Evolutionary conservation across 1,140 invertebrate genomes (phyloP).

Genomic region (Wasmannia auropunctata): DNA sequence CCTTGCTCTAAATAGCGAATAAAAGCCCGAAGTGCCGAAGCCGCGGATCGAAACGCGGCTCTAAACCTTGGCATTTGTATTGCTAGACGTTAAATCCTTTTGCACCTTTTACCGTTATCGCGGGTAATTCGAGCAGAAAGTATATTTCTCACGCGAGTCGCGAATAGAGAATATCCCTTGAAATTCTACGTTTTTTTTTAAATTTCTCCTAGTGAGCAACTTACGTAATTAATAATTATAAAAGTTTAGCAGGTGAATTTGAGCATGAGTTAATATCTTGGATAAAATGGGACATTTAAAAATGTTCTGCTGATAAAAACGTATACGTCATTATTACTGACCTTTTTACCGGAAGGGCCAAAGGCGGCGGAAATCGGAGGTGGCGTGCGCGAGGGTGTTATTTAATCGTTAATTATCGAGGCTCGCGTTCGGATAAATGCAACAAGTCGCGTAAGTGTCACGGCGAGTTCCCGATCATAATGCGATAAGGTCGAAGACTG

Average conservation of each 20-base stretch:
- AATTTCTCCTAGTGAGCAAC: not conserved
- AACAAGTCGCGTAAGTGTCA: slow-evolving; percentile 80
- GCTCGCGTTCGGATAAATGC: slow-evolving; percentile 76
- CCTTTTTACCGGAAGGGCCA: not conserved
- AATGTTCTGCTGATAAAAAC: not conserved
- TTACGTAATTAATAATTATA: not conserved
- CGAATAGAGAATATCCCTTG: not conserved
- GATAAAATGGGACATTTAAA: not conserved
- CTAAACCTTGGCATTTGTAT: slow-evolving; percentile 46
- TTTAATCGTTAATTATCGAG: slow-evolving; percentile 59
- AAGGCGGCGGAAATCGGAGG: slow-evolving; percentile 4
- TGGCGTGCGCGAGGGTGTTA: slow-evolving; percentile 57
- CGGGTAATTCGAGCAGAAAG: not conserved
- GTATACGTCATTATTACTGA: not conserved
- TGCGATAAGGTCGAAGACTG: slow-evolving; percentile 77
- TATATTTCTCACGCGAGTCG: slow-evolving; percentile 6
- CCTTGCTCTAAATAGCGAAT: slow-evolving; percentile 54
- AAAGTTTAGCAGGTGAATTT: not conserved
- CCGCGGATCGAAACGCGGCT: slow-evolving; percentile 15
- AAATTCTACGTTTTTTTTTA: not conserved
- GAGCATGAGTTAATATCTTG: not conserved
- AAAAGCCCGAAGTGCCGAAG: slow-evolving; percentile 32
- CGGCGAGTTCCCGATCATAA: slow-evolving; percentile 68
- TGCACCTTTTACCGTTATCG: slow-evolving; percentile 17
- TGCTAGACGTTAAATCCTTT: slow-evolving; percentile 1